Conservation (phyloP, 2,797 vertebrate genomes). For the Pampus argenteus region DNA sequence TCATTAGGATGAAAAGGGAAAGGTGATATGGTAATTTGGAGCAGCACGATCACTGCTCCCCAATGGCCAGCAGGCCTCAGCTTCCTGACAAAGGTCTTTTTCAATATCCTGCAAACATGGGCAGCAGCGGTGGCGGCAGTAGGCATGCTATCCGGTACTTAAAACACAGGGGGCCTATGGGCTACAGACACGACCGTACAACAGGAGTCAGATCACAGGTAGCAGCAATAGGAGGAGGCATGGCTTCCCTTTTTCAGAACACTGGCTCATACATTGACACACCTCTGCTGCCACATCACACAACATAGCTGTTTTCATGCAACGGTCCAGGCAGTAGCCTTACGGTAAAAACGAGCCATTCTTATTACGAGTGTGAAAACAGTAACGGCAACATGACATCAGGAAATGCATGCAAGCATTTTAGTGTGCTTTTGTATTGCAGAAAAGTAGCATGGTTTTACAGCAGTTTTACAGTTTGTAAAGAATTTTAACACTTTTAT, state of each 20-base stretch:
- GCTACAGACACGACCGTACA: conserved; percentile 43
- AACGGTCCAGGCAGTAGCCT: conserved; percentile 37
- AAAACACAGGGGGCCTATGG: conserved; percentile 62
- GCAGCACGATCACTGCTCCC: conserved; percentile 76
- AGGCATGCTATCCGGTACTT: conserved; percentile 70
- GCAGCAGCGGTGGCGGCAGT: conserved; percentile 31
- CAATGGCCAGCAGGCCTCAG: conserved; percentile 73
- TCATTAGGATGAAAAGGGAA: conserved; percentile 74
- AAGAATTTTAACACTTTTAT: neutral
- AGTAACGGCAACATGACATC: neutral
- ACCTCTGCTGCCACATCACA: conserved; percentile 35
- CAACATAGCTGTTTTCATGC: conserved; percentile 60
- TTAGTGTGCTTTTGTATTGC: too few species aligned
- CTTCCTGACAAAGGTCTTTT: conserved; percentile 85
- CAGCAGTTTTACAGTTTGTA: neutral
- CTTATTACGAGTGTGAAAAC: conserved; percentile 4
- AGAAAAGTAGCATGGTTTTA: too few species aligned
- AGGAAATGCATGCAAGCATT: neutral
- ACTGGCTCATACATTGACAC: conserved; percentile 65
- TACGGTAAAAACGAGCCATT: neutral
- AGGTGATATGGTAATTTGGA: conserved; percentile 82
- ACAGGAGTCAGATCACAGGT: conserved; percentile 76
- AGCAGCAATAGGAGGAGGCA: conserved; percentile 73
- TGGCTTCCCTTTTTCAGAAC: conserved; percentile 52
- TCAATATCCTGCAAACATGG: conserved; percentile 85